phyloP scores from a whole-genome alignment of 2,113 vertebrate genomes.

The Aphelocoma coerulescens region DNA sequence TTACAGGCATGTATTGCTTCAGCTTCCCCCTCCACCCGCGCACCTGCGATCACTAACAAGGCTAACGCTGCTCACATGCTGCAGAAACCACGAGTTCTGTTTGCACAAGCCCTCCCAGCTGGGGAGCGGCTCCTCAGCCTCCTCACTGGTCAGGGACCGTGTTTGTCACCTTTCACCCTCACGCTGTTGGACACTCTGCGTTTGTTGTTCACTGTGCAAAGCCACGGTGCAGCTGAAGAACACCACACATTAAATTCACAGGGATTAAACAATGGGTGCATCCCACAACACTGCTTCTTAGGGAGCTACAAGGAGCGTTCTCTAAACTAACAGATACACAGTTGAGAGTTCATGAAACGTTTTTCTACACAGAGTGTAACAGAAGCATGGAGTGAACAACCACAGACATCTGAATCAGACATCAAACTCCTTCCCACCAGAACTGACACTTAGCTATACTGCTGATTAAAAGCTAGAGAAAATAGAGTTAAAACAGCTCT shows the following conservation, averaged over 20 bases:
- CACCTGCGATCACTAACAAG: no score
- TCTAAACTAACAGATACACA: not conserved
- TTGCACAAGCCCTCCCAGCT: not conserved
- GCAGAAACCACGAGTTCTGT: not conserved
- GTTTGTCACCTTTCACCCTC: rapidly evolving
- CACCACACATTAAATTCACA: not conserved
- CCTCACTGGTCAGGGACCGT: rapidly evolving
- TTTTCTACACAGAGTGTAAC: not conserved
- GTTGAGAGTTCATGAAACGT: not conserved
- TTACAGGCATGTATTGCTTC: rapidly evolving
- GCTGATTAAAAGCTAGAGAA: not conserved
- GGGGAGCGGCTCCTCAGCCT: not conserved
- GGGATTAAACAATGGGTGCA: not conserved
- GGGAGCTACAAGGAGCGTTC: not conserved
- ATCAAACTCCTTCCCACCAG: not conserved
- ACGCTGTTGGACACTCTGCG: not conserved
- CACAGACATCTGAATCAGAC: not conserved
- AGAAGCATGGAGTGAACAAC: not conserved
- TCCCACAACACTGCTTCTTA: not conserved
- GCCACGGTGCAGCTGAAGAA: not conserved
- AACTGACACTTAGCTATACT: not conserved
- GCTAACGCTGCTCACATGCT: not conserved
- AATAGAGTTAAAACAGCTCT: not conserved
- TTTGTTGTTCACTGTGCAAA: not conserved
- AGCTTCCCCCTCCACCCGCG: rapidly evolving